Percentiles rank a stretch among this genome's conserved stretches.
These are phyloP conservation scores for Hippopotamus amphibius DNA, from an alignment of 2,113 vertebrate genomes.

Conservation along the genomic window DNA sequence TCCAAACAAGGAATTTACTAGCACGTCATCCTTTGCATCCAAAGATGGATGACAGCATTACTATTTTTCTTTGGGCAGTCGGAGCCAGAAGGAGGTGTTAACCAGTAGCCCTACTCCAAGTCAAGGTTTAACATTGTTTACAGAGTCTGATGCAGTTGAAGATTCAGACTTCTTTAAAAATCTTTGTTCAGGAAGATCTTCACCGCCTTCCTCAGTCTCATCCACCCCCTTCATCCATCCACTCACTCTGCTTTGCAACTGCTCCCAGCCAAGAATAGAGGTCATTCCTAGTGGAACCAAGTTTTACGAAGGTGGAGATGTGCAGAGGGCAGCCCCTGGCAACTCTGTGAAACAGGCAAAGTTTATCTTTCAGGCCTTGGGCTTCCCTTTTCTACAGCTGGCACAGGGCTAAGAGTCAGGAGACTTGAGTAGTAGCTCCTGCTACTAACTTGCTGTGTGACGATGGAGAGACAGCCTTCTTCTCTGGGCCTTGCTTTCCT, in stretches of 20 bases:
- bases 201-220: background rate
- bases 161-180: background rate
- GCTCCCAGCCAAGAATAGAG: background rate
- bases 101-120: background rate
- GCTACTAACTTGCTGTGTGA: background rate
- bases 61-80: background rate
- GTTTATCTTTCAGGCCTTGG: background rate
- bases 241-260: background rate
- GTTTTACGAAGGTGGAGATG: background rate
- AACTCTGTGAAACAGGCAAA: background rate
- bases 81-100: background rate
- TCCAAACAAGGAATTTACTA: background rate
- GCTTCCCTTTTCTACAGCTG: background rate
- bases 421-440: background rate
- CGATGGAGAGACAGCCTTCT: background rate
- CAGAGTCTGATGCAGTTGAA: background rate
- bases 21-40: background rate
- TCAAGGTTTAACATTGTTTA: background rate
- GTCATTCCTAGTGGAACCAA: background rate
- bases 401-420: background rate
- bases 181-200: background rate
- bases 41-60: background rate
- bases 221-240: no score
- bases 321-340: background rate
- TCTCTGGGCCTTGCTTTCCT: background rate